Evolutionary conservation across 2,113 vertebrate species (phyloP), one percentile per base, ranked within the genome.

Genomic region (Laticauda colubrina): DNA sequence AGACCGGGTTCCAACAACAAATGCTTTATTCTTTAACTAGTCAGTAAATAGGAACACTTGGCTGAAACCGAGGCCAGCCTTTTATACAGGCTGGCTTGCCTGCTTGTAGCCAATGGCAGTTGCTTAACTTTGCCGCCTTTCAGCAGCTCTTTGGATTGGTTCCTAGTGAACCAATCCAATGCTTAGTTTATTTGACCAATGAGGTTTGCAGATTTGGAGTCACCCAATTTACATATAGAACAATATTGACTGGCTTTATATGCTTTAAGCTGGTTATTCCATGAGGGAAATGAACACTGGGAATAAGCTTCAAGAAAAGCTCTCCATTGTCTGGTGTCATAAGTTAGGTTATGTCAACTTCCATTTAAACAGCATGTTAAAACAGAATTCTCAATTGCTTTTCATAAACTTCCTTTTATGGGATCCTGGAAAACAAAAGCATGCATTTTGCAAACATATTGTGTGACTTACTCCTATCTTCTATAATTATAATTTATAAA

Each of bases 211-310:
- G n/a, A n/a, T n/a, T n/a, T n/a, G n/a, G n/a, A n/a, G n/a, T n/a
- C n/a, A n/a, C n/a, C n/a, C n/a, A n/a, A n/a, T n/a, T n/a, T n/a
- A n/a, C n/a, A n/a, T n/a, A n/a, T n/a, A n/a, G n/a, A n/a, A n/a
- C n/a, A n/a, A n/a, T n/a, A 1, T 0, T 21, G 2, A 18, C 64
- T 94, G 39, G 0, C n/a, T 5, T 39, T 23, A 0, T 5, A 54
- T 26, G 43, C 39, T 23, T 0, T 5, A 64, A 34, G 43, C 48
- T 15, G 92, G 57, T 4, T 75, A 14, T 8, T 45, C 3, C 85
- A n/a, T 48, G 20, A 0, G 34, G 0, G 26, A 24, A 48, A 0
- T 6, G 12, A 92, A 26, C 0, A 0, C 0, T 1, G 1, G 45
- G 56, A 2, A 86, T 91, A 92, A 87, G 45, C 57, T 39, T 88